Evolutionary conservation across 2,113 vertebrate species (phyloP).

Genomic region (Nymphicus hollandicus): DNA sequence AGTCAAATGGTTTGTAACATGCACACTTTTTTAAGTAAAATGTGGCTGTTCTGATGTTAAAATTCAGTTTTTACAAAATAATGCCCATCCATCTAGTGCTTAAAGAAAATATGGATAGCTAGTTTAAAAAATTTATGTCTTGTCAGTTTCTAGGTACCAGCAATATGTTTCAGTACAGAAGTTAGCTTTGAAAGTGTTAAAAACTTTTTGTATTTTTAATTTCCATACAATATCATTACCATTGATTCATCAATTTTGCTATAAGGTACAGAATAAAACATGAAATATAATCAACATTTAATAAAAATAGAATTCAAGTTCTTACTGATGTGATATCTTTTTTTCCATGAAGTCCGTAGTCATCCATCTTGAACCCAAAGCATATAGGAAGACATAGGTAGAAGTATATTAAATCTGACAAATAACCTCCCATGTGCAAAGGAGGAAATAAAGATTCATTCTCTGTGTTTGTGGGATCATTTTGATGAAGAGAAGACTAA

Average conservation of each 20-base stretch:
- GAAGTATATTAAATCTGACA: slow-evolving; percentile 84
- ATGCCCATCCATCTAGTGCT: not conserved
- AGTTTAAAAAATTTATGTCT: not conserved
- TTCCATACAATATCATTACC: not conserved
- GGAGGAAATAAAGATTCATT: slow-evolving; percentile 86
- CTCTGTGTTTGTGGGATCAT: slow-evolving; percentile 81
- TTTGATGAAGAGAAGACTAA: slow-evolving; percentile 82
- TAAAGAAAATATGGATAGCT: not conserved
- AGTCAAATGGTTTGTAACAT: not conserved
- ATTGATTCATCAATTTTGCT: not conserved
- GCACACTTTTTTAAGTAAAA: not conserved
- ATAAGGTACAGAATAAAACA: not conserved
- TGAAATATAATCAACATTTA: not conserved
- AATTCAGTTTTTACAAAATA: not conserved
- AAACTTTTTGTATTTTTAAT: not conserved
- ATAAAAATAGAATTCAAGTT: slow-evolving; percentile 57
- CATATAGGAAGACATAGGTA: slow-evolving; percentile 77
- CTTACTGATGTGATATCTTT: slow-evolving; percentile 15
- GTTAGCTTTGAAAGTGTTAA: not conserved
- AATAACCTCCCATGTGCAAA: slow-evolving; percentile 84
- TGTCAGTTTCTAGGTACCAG: not conserved
- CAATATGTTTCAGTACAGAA: not conserved
- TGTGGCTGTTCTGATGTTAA: not conserved
- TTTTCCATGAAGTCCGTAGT: slow-evolving; percentile 46
- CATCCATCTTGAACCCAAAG: slow-evolving; percentile 76